Base-by-base conservation (phyloP, 1,140 invertebrate species). In the Sesamia nonagrioides region DNA sequence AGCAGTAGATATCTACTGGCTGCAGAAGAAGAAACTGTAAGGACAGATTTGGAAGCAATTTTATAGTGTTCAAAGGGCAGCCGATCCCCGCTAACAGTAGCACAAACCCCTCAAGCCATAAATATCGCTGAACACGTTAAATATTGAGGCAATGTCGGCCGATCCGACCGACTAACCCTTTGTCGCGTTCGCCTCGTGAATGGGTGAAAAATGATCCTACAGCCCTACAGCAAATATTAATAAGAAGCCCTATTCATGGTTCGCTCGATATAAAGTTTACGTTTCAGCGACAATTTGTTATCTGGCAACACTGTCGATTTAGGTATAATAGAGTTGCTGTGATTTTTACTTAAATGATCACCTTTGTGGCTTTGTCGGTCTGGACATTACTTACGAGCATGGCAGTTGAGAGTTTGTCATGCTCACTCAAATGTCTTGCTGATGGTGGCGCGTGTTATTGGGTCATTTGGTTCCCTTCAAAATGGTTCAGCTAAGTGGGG, bases 91-190 rank as follows among this genome's bases (percentile, higher is more conserved):
- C 73, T 75, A 9, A 18, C 73, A 18, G 27, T 50, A 27, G 42
- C 54, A 63, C 58, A 11, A 7, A 11, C 21, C 33, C 50, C 81
- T 77, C 79, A 85, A 81, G 63, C 82, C 86, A 88, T 91, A 92
- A 92, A 92, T 90, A 88, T 88, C 84, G 82, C 78, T 84, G 71
- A 83, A 81, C 74, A 81, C 83, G 77, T 81, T 77, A 81, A 87
- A 87, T 87, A 86, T 86, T 82, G 78, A 56, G 63, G 78, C 73
- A 75, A 72, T 74, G 78, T 80, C 73, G 82, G 52, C 18, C 80
- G 63, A 75, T 75, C 58, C 69, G 37, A 79, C 58, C 75, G 75
- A 50, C 76, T 81, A 79, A 78, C 78, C 78, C 82, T 84, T 87
- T 85, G 84, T 87, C 77, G 82, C 77, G 76, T 80, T 78, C 63